phyloP scores from a whole-genome alignment of 2,113 vertebrate species.

The Prolemur simus region DNA sequence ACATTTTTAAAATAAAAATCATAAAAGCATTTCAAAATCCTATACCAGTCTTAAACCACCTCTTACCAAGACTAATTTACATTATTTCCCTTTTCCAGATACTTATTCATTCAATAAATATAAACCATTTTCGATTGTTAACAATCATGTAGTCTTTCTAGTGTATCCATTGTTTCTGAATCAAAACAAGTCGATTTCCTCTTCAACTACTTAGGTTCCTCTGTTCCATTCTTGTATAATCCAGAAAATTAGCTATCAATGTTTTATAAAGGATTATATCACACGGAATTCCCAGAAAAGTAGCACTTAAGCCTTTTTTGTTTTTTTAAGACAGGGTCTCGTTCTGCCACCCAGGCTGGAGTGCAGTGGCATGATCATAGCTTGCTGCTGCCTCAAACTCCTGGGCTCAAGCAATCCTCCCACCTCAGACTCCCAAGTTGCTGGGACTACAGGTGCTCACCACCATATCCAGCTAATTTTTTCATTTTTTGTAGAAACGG shows the following conservation, averaged over 20 bases:
- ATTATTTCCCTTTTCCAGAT: conserved; percentile 12
- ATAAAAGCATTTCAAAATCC: conserved; percentile 3
- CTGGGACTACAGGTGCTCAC: no score
- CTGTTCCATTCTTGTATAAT: not conserved
- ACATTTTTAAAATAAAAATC: conserved; percentile 55
- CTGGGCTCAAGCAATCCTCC: no score
- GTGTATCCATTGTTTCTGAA: not conserved
- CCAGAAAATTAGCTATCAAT: not conserved
- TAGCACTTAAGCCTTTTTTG: not conserved
- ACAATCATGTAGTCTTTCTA: conserved; percentile 7
- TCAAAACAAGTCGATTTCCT: conserved; percentile 18
- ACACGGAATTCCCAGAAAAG: conserved; percentile 36
- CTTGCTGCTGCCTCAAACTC: no score
- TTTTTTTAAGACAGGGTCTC: no score
- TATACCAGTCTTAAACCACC: not conserved
- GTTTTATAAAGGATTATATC: not conserved
- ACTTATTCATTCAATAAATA: not conserved
- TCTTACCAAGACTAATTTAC: not conserved
- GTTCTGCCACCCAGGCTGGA: no score
- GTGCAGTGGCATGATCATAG: no score
- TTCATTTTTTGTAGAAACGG: no score
- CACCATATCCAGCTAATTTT: no score
- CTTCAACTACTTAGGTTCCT: conserved; percentile 23
- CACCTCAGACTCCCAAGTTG: no score
- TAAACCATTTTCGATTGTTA: conserved; percentile 7